These are phyloP conservation scores for Nanger granti DNA, from an alignment of 2,113 vertebrate genomes.

Conservation along the genomic window DNA sequence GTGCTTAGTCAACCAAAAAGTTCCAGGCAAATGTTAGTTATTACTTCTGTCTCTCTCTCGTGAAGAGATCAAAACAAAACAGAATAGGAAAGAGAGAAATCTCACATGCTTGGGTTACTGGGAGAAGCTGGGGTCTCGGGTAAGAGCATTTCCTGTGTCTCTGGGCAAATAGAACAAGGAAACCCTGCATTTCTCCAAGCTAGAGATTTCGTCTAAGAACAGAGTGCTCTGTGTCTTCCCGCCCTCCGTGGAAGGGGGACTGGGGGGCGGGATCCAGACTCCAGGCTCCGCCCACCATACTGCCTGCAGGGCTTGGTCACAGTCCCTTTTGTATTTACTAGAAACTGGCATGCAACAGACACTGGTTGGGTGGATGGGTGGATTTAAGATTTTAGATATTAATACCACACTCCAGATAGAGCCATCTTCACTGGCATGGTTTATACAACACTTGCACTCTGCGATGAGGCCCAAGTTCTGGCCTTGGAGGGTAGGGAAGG, in stretches of 20 bases:
- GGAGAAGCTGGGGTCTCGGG: not conserved
- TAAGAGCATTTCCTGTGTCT: not conserved
- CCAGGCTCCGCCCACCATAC: not conserved
- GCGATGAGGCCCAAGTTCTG: not conserved
- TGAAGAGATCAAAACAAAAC: not conserved
- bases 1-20: not conserved
- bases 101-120: not conserved
- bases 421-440: not conserved
- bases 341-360: not conserved
- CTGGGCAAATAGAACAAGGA: not conserved
- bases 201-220: not conserved
- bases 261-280: not conserved
- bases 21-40: not conserved
- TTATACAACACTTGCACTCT: not conserved
- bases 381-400: not conserved
- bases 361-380: rapidly evolving
- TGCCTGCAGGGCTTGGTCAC: not conserved
- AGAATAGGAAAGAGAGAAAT: not conserved
- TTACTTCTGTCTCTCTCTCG: not conserved
- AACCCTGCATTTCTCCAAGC: not conserved
- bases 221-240: rapidly evolving
- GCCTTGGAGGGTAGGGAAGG: not conserved
- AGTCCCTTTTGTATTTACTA: not conserved
- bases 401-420: not conserved
- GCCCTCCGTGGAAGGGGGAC: not conserved